A percentile compares a stretch with the other conserved stretches of the same genome.
Evolutionary conservation across 2,888 invertebrate species (phyloP).

Genomic region (Drosophila fungiperda): DNA sequence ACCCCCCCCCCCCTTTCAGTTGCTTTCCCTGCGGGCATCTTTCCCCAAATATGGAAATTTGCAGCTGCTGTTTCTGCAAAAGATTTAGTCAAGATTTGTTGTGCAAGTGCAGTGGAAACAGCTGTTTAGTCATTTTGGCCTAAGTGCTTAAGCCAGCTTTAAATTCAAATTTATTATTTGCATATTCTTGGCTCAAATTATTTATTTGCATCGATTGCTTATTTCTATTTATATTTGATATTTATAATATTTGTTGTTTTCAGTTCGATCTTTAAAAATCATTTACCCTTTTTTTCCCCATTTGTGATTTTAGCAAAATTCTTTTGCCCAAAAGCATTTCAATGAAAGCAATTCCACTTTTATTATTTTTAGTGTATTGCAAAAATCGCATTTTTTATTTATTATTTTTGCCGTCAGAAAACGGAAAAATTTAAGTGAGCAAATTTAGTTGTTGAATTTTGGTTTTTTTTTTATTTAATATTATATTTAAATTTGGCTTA

Average conservation of each 20-base stretch:
- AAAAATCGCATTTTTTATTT: not conserved
- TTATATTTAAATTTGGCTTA: not conserved
- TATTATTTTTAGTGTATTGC: not conserved
- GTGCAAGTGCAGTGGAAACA: conserved; percentile 5
- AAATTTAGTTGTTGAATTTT: not conserved
- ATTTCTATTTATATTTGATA: no score
- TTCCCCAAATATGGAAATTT: conserved; percentile 49
- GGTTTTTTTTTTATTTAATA: not conserved
- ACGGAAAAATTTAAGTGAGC: not conserved
- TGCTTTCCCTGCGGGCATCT: conserved; percentile 35
- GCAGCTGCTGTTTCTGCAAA: conserved; percentile 42
- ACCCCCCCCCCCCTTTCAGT: conserved; percentile 34
- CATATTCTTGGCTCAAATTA: not conserved
- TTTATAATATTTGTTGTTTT: no score
- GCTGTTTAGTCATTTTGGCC: conserved; percentile 19
- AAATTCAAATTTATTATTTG: conserved; percentile 9
- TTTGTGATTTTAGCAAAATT: not conserved
- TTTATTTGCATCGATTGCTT: not conserved
- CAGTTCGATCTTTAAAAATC: no score
- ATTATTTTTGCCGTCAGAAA: not conserved
- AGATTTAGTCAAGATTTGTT: conserved; percentile 12
- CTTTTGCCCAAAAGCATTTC: not conserved
- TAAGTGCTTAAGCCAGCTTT: conserved; percentile 15
- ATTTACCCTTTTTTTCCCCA: not conserved
- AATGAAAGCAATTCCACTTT: not conserved